Percentiles rank a stretch among this genome's conserved stretches.
Evolutionary conservation across 2,113 vertebrate species (phyloP).

Genomic region (Cygnus atratus): DNA sequence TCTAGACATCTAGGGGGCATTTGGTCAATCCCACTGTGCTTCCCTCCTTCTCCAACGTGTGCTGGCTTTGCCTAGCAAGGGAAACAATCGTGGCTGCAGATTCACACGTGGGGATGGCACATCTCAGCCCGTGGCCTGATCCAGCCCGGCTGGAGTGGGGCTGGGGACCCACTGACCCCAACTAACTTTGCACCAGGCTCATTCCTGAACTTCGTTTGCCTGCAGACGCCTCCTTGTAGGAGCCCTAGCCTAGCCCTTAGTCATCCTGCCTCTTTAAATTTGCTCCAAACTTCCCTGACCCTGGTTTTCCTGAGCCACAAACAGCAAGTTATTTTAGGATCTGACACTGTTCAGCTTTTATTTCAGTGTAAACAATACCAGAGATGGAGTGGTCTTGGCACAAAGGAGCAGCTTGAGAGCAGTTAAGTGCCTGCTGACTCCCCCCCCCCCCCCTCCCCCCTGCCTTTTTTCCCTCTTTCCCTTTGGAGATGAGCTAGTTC

Average conservation of each 20-base stretch:
- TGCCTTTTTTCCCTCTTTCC: neutral
- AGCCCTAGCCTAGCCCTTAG: neutral
- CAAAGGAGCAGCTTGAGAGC: slow-evolving; percentile 18
- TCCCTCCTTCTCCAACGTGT: neutral
- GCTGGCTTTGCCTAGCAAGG: neutral
- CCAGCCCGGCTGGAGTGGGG: neutral
- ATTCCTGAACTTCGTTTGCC: neutral
- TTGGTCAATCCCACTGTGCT: neutral
- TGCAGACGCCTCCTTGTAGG: neutral
- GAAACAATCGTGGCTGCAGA: neutral
- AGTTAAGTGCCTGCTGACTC: slow-evolving; percentile 8
- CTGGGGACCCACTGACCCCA: neutral
- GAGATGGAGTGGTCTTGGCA: slow-evolving; percentile 65
- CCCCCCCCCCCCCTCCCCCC: no score
- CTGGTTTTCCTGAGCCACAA: slow-evolving; percentile 56
- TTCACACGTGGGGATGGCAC: neutral
- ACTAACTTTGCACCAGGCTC: neutral
- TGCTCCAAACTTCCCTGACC: slow-evolving; percentile 57
- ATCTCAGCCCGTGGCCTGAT: neutral
- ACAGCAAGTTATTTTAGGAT: slow-evolving; percentile 71
- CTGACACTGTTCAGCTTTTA: slow-evolving; percentile 55
- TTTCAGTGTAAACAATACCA: slow-evolving; percentile 51
- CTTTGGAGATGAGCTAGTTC: neutral
- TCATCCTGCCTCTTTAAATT: slow-evolving; percentile 57
- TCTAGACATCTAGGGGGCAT: neutral